Base-by-base conservation (phyloP, 2,797 vertebrate genomes). In the Eulemur rubriventer region DNA sequence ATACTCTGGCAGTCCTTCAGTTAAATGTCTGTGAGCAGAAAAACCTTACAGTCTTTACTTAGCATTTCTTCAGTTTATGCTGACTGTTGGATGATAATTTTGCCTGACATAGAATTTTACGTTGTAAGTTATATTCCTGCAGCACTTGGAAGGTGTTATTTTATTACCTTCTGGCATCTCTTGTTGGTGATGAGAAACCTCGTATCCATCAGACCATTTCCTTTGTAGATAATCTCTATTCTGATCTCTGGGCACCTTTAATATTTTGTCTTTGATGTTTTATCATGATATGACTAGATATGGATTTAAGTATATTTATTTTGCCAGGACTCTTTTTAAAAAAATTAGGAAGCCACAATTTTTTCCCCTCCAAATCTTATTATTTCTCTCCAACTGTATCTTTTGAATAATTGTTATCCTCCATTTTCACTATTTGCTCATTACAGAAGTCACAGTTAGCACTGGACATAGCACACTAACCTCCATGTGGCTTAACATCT, bases 251-350 rank as follows among this genome's bases (percentile, higher is more conserved):
- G 48, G 65, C 63, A 93, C 80, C 83, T 85, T 69, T 76, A 43
- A 26, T 82, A 61, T 65, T 38, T 46, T 69, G 84, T 72, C 59
- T 97, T 97, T 89, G 80, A 94, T 73, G 67, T 90, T 52, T 88
- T 50, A 13, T 67, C 38, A 17, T 26, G 48, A 46, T 41, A 33
- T 0, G 24, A 52, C 43, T 55, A 57, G 67, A 91, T 95, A 35
- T 73, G 78, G 95, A 75, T 92, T 96, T 82, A 61, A 91, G 92
- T 85, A 73, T 63, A n/a, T 95, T 57, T 78, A 65, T 87, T 91
- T 87, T 87, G 35, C 52, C 9, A 28, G 7, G 28, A n/a, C 63
- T 63, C 50, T 22, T 59, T 96, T 92, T 48, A 22, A 18, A 65
- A 2, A 18, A 80, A 18, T 89, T 73, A 38, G 11, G 7, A 46